A percentile compares a stretch with the other conserved stretches of the same genome.
phyloP scores from a whole-genome alignment of 2,888 invertebrate species.

The Beris chalybata region DNA sequence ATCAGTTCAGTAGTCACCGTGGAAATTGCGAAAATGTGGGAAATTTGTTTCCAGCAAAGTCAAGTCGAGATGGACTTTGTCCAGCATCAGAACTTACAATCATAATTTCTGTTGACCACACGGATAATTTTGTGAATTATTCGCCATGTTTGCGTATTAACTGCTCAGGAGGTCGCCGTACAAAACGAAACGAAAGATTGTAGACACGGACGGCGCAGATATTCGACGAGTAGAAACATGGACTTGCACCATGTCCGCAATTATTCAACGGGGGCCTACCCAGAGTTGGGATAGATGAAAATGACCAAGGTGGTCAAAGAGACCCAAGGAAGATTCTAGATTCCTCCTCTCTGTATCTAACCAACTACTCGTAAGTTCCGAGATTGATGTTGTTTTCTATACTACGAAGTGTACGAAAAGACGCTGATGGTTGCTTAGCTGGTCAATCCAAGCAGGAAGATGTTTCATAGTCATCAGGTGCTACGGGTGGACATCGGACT shows the following conservation, averaged over 20 bases:
- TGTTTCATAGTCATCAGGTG: constrained; percentile 20
- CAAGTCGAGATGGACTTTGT: not conserved
- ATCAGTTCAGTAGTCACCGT: no score
- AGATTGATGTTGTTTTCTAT: not conserved
- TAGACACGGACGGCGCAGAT: constrained; percentile 16
- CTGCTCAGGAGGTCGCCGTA: constrained; percentile 18
- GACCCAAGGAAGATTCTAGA: constrained; percentile 13
- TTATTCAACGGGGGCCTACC: constrained; percentile 18
- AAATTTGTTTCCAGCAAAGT: no score
- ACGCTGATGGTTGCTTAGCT: not conserved
- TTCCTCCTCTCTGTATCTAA: not conserved
- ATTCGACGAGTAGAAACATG: constrained; percentile 29
- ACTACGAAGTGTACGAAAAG: not conserved
- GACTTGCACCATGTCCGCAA: constrained; percentile 30
- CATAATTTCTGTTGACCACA: constrained; percentile 10
- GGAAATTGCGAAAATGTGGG: no score
- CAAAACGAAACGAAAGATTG: constrained; percentile 26
- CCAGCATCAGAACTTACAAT: not conserved
- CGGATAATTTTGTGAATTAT: constrained; percentile 29
- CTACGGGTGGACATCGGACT: constrained; percentile 13
- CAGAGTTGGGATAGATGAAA: constrained; percentile 16
- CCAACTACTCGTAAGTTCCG: not conserved
- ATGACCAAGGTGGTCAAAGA: constrained; percentile 22
- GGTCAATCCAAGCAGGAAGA: constrained; percentile 4
- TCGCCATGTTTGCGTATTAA: constrained; percentile 25